Evolutionary conservation across 2,113 vertebrate species (phyloP).

Genomic region (Saccopteryx leptura): DNA sequence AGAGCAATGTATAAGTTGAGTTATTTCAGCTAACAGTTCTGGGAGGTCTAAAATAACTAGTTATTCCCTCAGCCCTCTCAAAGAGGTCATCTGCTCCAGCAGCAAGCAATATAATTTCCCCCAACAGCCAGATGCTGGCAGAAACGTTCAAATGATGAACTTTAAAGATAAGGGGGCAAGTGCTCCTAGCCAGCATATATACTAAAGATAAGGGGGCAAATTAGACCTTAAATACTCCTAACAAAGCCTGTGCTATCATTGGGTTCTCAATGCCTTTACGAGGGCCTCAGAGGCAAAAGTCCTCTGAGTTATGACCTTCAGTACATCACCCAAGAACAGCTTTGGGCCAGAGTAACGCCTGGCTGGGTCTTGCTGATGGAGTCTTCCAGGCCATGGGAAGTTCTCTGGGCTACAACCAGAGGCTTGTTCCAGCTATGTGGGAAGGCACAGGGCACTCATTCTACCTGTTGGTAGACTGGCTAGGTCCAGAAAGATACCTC

Average conservation of each 20-base stretch:
- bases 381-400: neutral
- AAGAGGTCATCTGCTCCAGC: constrained; percentile 3
- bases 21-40: constrained; percentile 28
- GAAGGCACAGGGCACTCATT: neutral
- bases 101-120: neutral
- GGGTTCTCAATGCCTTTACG: neutral
- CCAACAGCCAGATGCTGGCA: neutral
- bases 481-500: neutral
- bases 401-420: neutral
- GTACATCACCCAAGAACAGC: neutral
- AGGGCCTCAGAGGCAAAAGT: neutral
- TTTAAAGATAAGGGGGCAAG: neutral
- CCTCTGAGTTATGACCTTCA: neutral
- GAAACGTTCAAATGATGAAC: neutral
- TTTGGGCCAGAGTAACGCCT: neutral
- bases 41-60: constrained; percentile 17
- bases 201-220: neutral
- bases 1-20: neutral
- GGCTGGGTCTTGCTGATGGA: neutral
- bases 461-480: neutral
- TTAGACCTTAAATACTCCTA: neutral
- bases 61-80: neutral
- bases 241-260: neutral
- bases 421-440: neutral
- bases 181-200: too few species aligned